These are phyloP conservation scores for Mormyrops boulengeri DNA, from an alignment of 2,797 vertebrate genomes.

Conservation along the genomic window DNA sequence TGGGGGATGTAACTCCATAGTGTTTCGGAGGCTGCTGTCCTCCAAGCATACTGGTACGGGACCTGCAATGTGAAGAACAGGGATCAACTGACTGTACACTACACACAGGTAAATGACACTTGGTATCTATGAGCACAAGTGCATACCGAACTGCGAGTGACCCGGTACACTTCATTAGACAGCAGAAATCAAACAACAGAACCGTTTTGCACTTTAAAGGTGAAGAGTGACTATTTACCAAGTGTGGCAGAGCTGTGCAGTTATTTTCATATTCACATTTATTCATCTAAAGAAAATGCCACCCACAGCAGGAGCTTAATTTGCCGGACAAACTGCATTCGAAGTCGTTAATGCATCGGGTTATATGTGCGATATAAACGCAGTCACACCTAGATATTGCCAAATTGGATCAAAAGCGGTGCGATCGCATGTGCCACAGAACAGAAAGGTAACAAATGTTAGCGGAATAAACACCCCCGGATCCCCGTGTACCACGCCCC, in stretches of 20 bases:
- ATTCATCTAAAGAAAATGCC: neutral
- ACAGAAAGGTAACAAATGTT: neutral
- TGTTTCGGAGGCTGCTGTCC: constrained; percentile 77
- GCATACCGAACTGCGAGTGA: neutral
- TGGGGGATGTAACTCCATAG: constrained; percentile 87
- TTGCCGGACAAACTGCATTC: neutral
- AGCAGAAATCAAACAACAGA: neutral
- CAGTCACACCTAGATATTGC: neutral
- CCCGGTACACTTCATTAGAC: neutral
- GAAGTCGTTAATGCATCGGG: neutral
- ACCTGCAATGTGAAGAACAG: constrained; percentile 31
- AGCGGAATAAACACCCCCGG: neutral
- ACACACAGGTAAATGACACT: neutral
- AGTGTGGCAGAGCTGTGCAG: neutral
- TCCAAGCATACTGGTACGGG: constrained; percentile 64
- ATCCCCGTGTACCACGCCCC: neutral
- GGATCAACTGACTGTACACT: neutral
- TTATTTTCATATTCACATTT: neutral
- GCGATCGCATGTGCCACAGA: neutral
- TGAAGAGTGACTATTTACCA: neutral
- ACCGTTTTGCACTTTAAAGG: neutral
- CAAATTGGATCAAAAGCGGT: neutral
- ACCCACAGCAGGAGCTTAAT: neutral
- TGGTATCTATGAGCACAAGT: neutral
- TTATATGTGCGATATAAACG: neutral